These are phyloP conservation scores for Mus minutoides DNA, from an alignment of 2,797 vertebrate genomes.

Conservation along the genomic window DNA sequence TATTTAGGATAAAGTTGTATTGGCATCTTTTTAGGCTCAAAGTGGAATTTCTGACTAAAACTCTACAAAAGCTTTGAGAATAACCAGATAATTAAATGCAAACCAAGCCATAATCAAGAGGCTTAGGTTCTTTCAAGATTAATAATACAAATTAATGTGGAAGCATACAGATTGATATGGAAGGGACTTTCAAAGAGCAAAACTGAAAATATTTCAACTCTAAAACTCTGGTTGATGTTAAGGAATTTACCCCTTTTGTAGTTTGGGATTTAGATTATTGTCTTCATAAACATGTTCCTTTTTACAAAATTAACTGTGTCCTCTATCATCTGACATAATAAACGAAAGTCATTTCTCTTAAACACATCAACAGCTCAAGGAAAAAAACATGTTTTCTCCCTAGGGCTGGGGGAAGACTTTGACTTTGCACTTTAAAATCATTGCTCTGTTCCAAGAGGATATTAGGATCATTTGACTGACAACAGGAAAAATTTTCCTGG, in stretches of 20 bases:
- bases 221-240: conserved; percentile 29
- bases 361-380: conserved; percentile 71
- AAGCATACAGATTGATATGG: too few species aligned
- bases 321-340: conserved; percentile 66
- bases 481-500: conserved; percentile 83
- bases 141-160: conserved; percentile 23
- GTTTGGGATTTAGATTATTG: conserved; percentile 62
- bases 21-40: conserved; percentile 47
- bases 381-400: conserved; percentile 69
- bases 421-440: conserved; percentile 79
- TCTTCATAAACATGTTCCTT: conserved; percentile 65
- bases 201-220: conserved; percentile 43
- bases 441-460: conserved; percentile 80
- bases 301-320: conserved; percentile 63
- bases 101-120: not conserved
- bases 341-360: conserved; percentile 73
- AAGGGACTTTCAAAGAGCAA: conserved; percentile 41
- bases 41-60: conserved; percentile 52
- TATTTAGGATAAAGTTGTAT: not conserved
- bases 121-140: not conserved
- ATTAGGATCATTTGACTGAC: conserved; percentile 84
- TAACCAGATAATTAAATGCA: conserved; percentile 36
- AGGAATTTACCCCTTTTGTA: conserved; percentile 5
- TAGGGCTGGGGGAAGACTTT: conserved; percentile 73
- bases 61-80: not conserved